A percentile compares a stretch with the other conserved stretches of the same genome.
phyloP scores from a whole-genome alignment of 2,888 invertebrate genomes.

The Protophormia terraenovae region DNA sequence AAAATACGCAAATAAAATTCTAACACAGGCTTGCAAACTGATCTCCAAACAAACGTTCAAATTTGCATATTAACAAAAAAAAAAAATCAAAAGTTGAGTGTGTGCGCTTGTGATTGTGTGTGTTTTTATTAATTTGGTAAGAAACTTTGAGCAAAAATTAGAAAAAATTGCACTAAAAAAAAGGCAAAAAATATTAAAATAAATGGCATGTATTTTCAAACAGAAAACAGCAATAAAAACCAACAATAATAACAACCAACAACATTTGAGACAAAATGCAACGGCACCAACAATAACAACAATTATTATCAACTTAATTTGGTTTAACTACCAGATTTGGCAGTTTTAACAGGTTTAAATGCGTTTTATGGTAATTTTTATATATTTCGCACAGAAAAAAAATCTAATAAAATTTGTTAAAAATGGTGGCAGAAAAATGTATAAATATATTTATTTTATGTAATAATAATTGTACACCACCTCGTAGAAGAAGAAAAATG shows the following conservation, averaged over 20 bases:
- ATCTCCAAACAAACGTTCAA: slow-evolving; percentile 33
- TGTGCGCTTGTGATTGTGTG: background rate
- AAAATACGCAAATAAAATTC: slow-evolving; percentile 21
- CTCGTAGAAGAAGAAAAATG: background rate
- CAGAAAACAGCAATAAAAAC: slow-evolving; percentile 64
- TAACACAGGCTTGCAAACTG: slow-evolving; percentile 1
- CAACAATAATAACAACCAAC: slow-evolving; percentile 50
- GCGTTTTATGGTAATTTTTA: slow-evolving; percentile 63
- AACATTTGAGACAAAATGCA: slow-evolving; percentile 38
- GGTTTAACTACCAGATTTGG: slow-evolving; percentile 67
- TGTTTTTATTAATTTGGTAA: slow-evolving; percentile 33
- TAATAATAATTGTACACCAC: background rate
- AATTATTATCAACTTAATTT: slow-evolving; percentile 66
- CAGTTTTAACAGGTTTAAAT: slow-evolving; percentile 65
- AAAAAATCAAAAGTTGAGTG: slow-evolving; percentile 1
- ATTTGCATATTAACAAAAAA: slow-evolving; percentile 55
- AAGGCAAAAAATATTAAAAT: slow-evolving; percentile 54
- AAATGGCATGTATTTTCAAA: slow-evolving; percentile 59
- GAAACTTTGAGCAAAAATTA: background rate
- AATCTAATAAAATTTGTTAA: slow-evolving; percentile 14
- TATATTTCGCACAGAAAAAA: background rate
- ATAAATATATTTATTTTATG: slow-evolving; percentile 10
- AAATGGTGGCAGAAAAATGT: slow-evolving; percentile 31
- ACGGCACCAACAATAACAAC: slow-evolving; percentile 24
- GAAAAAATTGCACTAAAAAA: background rate